Percentiles rank a stretch among this genome's conserved stretches.
Evolutionary conservation across 2,113 vertebrate genomes (phyloP).

Genomic region (Holacanthus passer): DNA sequence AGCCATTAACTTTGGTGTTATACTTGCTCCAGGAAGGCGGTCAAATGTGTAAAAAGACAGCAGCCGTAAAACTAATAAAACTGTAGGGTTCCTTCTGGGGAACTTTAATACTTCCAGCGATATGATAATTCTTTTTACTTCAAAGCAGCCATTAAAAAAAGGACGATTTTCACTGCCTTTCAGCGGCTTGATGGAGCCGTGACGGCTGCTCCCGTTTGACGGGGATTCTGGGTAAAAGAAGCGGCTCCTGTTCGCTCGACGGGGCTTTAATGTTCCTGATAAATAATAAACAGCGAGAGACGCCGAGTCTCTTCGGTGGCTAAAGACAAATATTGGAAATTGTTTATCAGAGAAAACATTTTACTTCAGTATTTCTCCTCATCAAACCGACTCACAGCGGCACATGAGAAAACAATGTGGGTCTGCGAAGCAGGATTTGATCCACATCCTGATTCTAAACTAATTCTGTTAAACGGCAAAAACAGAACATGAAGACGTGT

Average conservation of each 20-base stretch:
- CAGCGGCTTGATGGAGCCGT: conserved; percentile 42
- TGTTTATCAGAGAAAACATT: conserved; percentile 49
- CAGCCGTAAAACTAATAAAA: conserved; percentile 84
- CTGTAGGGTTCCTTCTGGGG: conserved; percentile 83
- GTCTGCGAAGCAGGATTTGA: background rate
- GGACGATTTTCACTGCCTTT: conserved; percentile 51
- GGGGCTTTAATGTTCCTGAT: background rate
- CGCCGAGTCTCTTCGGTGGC: background rate
- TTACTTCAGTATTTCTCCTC: conserved; percentile 18
- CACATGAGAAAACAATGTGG: background rate
- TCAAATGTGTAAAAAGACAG: conserved; percentile 82
- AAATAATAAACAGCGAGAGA: conserved; percentile 27
- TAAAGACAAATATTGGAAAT: conserved; percentile 38
- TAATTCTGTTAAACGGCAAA: no score
- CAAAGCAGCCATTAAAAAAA: conserved; percentile 80
- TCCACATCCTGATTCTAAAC: no score
- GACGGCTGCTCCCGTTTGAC: conserved; percentile 26
- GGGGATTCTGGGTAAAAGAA: conserved; percentile 4
- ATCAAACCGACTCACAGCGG: background rate
- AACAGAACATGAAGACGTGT: no score
- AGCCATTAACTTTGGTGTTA: conserved; percentile 80
- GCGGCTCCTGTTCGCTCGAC: background rate
- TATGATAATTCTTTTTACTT: conserved; percentile 80
- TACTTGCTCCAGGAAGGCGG: conserved; percentile 76
- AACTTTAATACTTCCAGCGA: conserved; percentile 83